Evolutionary conservation across 2,797 vertebrate genomes (phyloP), one percentile per base, ranked within the genome.

Genomic region (Bovichtus variegatus): DNA sequence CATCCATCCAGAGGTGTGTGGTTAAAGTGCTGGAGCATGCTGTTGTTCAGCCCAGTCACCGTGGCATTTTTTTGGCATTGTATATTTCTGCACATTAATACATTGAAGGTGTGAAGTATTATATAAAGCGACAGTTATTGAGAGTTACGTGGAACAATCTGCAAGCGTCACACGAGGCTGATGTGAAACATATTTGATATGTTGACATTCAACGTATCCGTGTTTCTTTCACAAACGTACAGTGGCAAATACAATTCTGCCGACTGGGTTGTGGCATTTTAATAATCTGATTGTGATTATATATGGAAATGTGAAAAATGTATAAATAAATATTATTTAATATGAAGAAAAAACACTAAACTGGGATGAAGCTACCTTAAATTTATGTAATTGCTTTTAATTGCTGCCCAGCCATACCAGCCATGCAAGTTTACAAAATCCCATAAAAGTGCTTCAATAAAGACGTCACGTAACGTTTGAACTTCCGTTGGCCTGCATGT

Each of bases 1-100:
- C 82, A 87, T 80, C 16, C 31, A 74, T 71, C 13, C 62, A 88
- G 76, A 83, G 83, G 85, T 92, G 90, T 89, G 83, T 78, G 69
- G 71, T 71, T 57, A 75, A 85, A 67, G 43, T 58, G 82, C 72
- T 46, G 2, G 29, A 76, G 78, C 49, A 36, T 50, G n/a, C n/a
- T 81, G 68, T 55, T 34, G 34, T 34, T 34, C 31, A 34, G 6
- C 31, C 34, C 31, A 34, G 31, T 31, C 7, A 9, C 31, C 31
- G 34, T 34, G 31, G 34, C 34, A 34, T 1, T 34, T 2, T 34
- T 6, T 34, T 34, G 8, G 6, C 9, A 9, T 34, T 34, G 31
- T 34, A 34, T 34, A 31, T 7, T 6, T 34, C 31, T 34, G 6
- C 34, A 34, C 31, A 34, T 8, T 34, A 34, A 34, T 1, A 34